Conservation (phyloP, 2,888 invertebrate genomes). For the Chrysolina americana region DNA sequence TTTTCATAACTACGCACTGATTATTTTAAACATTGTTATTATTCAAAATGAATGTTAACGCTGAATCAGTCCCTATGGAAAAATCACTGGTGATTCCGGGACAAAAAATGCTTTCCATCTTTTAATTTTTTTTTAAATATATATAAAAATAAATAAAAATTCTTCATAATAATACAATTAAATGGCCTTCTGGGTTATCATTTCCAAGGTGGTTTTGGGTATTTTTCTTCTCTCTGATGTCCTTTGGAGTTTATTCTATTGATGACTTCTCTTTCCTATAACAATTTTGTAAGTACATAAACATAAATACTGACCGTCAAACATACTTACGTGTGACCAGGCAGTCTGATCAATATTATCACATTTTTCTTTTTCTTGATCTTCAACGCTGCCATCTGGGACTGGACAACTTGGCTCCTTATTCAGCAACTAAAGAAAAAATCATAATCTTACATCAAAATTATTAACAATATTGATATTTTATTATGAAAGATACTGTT, state of each 20-base stretch:
- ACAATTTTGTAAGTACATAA: constrained; percentile 12
- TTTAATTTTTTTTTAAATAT: not conserved
- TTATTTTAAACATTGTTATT: too few relatives aligned
- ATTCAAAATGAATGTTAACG: too few relatives aligned
- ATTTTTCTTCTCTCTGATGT: constrained; percentile 47
- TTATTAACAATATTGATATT: not conserved
- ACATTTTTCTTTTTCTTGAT: constrained; percentile 34
- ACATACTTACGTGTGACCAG: constrained; percentile 52
- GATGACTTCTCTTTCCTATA: constrained; percentile 44
- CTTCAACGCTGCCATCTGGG: constrained; percentile 42
- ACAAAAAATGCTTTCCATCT: not conserved
- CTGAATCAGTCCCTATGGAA: too few relatives aligned
- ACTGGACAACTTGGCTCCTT: constrained; percentile 57
- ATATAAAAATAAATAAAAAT: constrained; percentile 7
- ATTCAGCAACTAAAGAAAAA: constrained; percentile 59
- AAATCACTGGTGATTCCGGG: not conserved
- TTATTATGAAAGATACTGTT: too few relatives aligned
- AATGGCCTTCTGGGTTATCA: constrained; percentile 36
- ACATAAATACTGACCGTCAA: constrained; percentile 10
- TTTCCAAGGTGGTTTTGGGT: constrained; percentile 59
- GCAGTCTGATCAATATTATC: constrained; percentile 33
- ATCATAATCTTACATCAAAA: too few relatives aligned
- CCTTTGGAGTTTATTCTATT: constrained; percentile 23
- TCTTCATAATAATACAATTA: constrained; percentile 6
- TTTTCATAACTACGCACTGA: too few relatives aligned